Base-by-base conservation (phyloP, 2,797 vertebrate species). In the Vultur gryphus region DNA sequence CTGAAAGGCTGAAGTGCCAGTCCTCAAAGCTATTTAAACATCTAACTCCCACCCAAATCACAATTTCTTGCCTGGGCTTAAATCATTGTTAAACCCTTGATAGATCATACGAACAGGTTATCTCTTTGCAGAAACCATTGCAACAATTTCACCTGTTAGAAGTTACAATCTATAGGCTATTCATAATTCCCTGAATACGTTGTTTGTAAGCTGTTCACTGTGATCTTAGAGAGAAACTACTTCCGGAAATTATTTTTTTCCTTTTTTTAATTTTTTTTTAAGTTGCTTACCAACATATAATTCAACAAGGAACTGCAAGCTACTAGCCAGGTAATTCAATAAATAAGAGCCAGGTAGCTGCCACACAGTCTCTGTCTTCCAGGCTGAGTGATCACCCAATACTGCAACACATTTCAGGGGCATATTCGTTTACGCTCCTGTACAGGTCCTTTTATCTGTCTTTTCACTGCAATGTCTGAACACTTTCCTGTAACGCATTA, bases 331-430 rank as follows among this genome's bases (percentile, higher is more conserved):
- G 72, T 84, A 90, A 94, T 70, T 97, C 81, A 87, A 67, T 93
- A 95, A 96, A 86, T 95, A 85, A 86, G 55, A 92, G 51, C 46
- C 79, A 87, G 81, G 70, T 90, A 92, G 35, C 57, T 94, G 79
- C 77, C 85, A 90, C 2, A 6, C 77, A 93, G 57, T 51, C 61
- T 93, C 92, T 89, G 84, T 93, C 93, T 93, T 79, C 81, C 79
- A 91, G 77, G 29, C 51, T 87, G 91, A 93, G 69, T 87, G 43
- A 90, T 96, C 69, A 75, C 71, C 73, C 89, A 84, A 33, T 62
- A 65, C 46, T 89, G 64, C 55, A 86, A 66, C 61, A 82, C 49
- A 70, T 88, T 95, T 87, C 73, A 88, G 91, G 33, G 41, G n/a
- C 29, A 49, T 70, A 69, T 21, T 70, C 73, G 83, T 73, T 92